Conservation (phyloP, 92 coral and sea anemone genomes). For the Umimayanthus kanabou region DNA sequence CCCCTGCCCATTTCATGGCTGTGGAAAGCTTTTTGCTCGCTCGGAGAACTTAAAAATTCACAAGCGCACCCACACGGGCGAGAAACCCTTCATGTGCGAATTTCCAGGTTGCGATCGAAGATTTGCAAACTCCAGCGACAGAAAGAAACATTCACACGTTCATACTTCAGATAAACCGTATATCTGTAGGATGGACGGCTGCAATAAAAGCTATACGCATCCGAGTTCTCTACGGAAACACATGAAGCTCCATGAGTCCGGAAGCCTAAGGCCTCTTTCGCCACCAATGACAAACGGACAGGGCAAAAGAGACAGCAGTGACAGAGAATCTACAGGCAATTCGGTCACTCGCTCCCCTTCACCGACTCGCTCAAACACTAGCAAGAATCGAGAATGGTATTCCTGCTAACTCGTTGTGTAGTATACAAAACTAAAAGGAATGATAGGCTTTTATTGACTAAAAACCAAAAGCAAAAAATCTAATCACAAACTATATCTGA, state of each 20-base stretch:
- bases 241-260: constrained; percentile 98
- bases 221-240: constrained; percentile 98
- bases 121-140: constrained; percentile 98
- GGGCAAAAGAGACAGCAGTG: constrained; percentile 56
- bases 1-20: constrained; percentile 95
- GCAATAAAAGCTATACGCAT: constrained; percentile 98
- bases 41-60: constrained; percentile 99
- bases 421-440: background rate
- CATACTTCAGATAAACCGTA: constrained; percentile 99
- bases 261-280: constrained; percentile 79
- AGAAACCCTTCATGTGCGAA: constrained; percentile 96
- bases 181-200: constrained; percentile 95
- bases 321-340: constrained; percentile 65
- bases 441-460: background rate
- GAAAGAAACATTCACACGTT: constrained; percentile 98
- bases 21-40: constrained; percentile 98
- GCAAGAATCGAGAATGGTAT: constrained; percentile 77
- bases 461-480: background rate
- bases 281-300: constrained; percentile 82
- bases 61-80: constrained; percentile 97
- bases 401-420: constrained; percentile 53
- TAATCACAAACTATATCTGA: background rate
- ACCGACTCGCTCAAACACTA: constrained; percentile 57
- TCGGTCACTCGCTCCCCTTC: constrained; percentile 70
- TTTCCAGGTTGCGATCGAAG: constrained; percentile 97